A percentile compares a stretch with the other conserved stretches of the same genome.
These are phyloP conservation scores for Belonocnema kinseyi DNA, from an alignment of 1,140 invertebrate species.

Conservation along the genomic window DNA sequence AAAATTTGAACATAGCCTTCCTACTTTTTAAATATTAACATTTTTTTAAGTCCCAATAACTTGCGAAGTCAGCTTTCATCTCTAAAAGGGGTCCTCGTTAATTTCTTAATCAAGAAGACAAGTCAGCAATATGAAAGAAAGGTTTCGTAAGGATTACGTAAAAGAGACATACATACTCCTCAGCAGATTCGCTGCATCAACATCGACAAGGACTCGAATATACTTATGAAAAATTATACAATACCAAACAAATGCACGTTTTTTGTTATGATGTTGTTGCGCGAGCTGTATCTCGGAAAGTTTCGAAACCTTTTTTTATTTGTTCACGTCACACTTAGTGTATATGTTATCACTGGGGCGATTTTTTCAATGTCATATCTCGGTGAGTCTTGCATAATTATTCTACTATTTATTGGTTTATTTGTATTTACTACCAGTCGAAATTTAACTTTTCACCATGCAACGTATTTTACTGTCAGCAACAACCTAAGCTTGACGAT, in stretches of 20 bases:
- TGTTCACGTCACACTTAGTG: not conserved
- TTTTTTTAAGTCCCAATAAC: not conserved
- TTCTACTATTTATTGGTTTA: too few species aligned
- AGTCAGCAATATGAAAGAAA: slow-evolving; percentile 37
- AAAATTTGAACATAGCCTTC: not conserved
- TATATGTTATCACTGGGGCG: not conserved
- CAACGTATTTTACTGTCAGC: not conserved
- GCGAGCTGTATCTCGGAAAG: not conserved
- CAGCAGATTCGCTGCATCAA: slow-evolving; percentile 11
- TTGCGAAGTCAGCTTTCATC: slow-evolving; percentile 1
- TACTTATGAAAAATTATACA: not conserved
- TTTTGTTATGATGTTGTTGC: slow-evolving; percentile 12
- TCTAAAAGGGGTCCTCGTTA: not conserved
- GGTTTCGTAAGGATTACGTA: slow-evolving; percentile 41
- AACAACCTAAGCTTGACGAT: not conserved
- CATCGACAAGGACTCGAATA: not conserved
- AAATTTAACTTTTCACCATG: too few species aligned
- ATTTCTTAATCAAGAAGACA: slow-evolving; percentile 37
- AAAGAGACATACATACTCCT: slow-evolving; percentile 9
- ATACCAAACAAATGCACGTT: not conserved
- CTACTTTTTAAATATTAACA: not conserved
- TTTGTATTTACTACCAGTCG: too few species aligned
- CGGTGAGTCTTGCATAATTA: too few species aligned
- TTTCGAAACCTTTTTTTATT: slow-evolving; percentile 17
- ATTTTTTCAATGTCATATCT: too few species aligned